Evolutionary conservation across 2,113 vertebrate species (phyloP), one percentile per base, ranked within the genome.

Genomic region (Cricetomys ansorgei): DNA sequence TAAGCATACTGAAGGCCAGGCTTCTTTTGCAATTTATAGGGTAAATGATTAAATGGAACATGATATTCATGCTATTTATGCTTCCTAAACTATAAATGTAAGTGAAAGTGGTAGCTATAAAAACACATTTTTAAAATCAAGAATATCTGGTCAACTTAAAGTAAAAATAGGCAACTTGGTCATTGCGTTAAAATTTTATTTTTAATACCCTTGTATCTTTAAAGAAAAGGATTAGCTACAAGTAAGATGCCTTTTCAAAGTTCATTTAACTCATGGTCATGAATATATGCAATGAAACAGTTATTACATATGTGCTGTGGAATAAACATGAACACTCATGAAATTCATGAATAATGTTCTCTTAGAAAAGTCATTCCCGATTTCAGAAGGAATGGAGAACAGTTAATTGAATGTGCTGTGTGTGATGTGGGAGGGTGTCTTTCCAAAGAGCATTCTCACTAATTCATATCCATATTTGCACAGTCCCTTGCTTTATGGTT

Each of bases 331-430:
- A n/a, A 89, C 37, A 48, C 50, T 96, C 91, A 92, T 59, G 62
- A 88, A 73, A 96, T 89, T 65, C 92, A 57, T 92, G 69, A 73
- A 50, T 80, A 64, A 80, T 81, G 25, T 88, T 25, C 79, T 75
- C 62, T 94, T 72, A 90, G n/a, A 93, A 55, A 85, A 96, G 90
- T 64, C 45, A 84, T 50, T 37, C 48, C 48, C n/a, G 88, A 80
- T 40, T 91, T 85, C 92, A 92, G 73, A 95, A 96, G 93, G 89
- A 97, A 96, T 64, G 48, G 90, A 94, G 91, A 77, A 93, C 89
- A 83, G n/a, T 64, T 92, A 92, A 80, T 48, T 96, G 92, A 84
- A 57, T 88, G 53, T 86, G 64, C 62, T 23, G 3, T 45, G 27
- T 9, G 2, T 89, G 79, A 62, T 45, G 2, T 92, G 87, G 80